phyloP scores from a whole-genome alignment of 2,113 vertebrate genomes.

The Bubo scandiacus region DNA sequence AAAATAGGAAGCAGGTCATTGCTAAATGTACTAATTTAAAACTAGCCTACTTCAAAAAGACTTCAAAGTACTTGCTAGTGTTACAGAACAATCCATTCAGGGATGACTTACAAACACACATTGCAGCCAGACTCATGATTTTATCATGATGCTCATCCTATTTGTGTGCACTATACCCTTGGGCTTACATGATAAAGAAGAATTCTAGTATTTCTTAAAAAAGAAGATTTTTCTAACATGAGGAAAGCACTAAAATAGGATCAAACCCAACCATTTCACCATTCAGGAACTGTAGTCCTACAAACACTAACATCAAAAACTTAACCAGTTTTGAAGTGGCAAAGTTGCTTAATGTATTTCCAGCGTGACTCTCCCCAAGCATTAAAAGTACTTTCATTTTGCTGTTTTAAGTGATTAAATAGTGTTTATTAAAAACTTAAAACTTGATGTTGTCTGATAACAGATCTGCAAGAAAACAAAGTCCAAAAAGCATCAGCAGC shows the following conservation, averaged over 20 bases:
- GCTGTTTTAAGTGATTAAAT: background rate
- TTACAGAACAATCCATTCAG: background rate
- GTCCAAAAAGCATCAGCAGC: background rate
- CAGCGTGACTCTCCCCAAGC: rapidly evolving
- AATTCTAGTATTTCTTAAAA: background rate
- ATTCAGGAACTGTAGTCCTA: background rate
- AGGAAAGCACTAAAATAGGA: background rate
- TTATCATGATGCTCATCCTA: background rate
- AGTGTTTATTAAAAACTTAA: background rate
- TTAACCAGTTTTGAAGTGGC: background rate
- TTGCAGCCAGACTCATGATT: background rate
- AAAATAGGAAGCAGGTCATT: background rate
- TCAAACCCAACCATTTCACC: background rate
- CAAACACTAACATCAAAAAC: background rate
- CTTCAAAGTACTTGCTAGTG: background rate
- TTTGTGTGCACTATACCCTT: background rate
- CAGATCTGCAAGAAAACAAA: background rate
- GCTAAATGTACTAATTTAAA: background rate
- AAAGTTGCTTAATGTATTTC: background rate
- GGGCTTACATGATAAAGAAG: background rate
- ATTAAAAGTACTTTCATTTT: background rate
- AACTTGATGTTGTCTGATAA: background rate
- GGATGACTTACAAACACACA: background rate
- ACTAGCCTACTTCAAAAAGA: background rate
- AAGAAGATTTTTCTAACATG: background rate